A percentile compares a stretch with the other conserved stretches of the same genome.
Conservation (phyloP, 2,797 vertebrate species). For the Clarias laeviceps region DNA sequence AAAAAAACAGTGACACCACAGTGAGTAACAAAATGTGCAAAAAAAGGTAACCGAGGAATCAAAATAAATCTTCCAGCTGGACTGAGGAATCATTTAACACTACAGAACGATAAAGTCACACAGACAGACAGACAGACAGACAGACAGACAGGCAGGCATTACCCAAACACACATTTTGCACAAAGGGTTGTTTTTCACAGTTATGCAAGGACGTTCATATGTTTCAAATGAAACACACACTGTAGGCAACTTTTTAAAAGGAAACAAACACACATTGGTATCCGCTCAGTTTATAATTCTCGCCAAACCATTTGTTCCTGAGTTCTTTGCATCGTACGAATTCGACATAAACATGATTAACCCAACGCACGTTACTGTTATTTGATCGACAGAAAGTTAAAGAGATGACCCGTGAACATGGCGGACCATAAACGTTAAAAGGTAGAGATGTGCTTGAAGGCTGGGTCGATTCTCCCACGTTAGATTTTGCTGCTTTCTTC, state of each 20-base stretch:
- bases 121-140: conserved; percentile 31
- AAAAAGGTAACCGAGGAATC: conserved; percentile 26
- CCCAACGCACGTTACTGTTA: neutral
- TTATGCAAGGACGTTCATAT: neutral
- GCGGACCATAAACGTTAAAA: neutral
- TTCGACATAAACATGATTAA: neutral
- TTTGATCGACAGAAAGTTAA: neutral
- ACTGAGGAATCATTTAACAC: conserved; percentile 38
- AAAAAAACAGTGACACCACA: conserved; percentile 16
- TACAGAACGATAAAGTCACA: conserved; percentile 41
- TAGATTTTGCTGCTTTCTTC: neutral
- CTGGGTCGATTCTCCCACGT: conserved; percentile 1
- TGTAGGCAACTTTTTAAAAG: neutral
- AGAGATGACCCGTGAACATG: neutral
- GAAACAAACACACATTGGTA: neutral
- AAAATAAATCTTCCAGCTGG: conserved; percentile 54
- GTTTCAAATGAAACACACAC: neutral
- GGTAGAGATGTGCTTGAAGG: conserved; percentile 23
- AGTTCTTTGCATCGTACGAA: neutral
- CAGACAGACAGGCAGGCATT: conserved; percentile 15
- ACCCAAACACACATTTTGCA: conserved; percentile 1
- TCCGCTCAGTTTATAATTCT: neutral
- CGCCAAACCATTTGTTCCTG: neutral
- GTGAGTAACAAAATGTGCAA: conserved; percentile 65
- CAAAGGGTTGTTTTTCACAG: neutral